A percentile compares a stretch with the other conserved stretches of the same genome.
These are phyloP conservation scores for Antheraea yamamai DNA, from an alignment of 2,888 invertebrate species.

Conservation along the genomic window DNA sequence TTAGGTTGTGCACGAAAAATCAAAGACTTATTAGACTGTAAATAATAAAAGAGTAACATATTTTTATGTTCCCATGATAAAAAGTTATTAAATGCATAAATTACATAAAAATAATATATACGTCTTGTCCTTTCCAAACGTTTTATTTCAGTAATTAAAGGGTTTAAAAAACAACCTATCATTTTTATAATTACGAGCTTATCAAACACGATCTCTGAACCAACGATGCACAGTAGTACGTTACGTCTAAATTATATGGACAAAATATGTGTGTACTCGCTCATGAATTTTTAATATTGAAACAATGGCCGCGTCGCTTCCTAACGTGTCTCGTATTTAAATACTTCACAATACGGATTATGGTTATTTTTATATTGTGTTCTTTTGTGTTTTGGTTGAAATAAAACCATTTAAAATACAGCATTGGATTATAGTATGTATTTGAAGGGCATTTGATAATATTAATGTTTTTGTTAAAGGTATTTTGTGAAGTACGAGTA, in stretches of 20 bases:
- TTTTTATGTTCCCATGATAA: background rate
- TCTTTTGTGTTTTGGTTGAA: background rate
- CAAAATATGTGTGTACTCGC: conserved; percentile 37
- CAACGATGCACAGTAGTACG: conserved; percentile 34
- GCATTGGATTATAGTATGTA: background rate
- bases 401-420: background rate
- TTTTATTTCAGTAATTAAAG: conserved; percentile 14
- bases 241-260: conserved; percentile 45
- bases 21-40: conserved; percentile 24
- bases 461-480: background rate
- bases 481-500: background rate
- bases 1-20: background rate
- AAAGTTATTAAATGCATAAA: conserved; percentile 2
- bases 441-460: background rate
- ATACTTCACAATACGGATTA: conserved; percentile 44
- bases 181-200: conserved; percentile 22
- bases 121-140: conserved; percentile 5
- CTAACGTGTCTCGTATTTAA: conserved; percentile 57
- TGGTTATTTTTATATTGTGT: conserved; percentile 19
- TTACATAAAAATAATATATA: conserved; percentile 7
- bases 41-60: conserved; percentile 6
- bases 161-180: conserved; percentile 16
- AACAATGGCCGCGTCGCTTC: conserved; percentile 53
- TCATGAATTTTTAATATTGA: conserved; percentile 66
- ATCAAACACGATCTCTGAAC: conserved; percentile 26